These are phyloP conservation scores for Periphyllus acericola DNA, from an alignment of 2,888 invertebrate species.

Conservation along the genomic window DNA sequence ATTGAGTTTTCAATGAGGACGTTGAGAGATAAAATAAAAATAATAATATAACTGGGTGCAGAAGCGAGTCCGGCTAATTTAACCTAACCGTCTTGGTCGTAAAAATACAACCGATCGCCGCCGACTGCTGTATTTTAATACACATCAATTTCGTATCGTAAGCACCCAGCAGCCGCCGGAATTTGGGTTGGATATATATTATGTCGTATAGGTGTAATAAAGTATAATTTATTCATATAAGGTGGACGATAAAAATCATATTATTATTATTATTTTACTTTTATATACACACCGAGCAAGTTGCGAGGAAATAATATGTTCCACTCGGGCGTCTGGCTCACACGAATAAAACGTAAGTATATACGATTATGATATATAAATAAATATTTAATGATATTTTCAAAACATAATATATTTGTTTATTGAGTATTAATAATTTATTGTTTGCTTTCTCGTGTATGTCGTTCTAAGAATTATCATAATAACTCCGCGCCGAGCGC, in stretches of 20 bases:
- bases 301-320: not conserved
- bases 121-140: not conserved
- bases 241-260: not conserved
- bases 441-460: not conserved
- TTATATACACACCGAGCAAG: not conserved
- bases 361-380: not conserved
- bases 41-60: not conserved
- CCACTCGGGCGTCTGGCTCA: not conserved
- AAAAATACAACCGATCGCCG: not conserved
- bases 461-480: not conserved
- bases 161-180: conserved; percentile 26
- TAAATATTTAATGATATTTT: not conserved
- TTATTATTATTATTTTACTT: not conserved
- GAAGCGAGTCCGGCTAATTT: no score
- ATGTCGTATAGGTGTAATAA: not conserved
- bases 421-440: not conserved
- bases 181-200: conserved; percentile 31
- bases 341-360: not conserved
- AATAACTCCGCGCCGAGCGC: not conserved
- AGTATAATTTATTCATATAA: conserved; percentile 32
- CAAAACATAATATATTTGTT: not conserved
- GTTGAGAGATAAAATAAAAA: not conserved
- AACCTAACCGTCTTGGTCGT: not conserved
- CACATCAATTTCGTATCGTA: conserved; percentile 37
- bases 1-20: conserved; percentile 47